phyloP scores from a whole-genome alignment of 2,113 vertebrate species.

The Edolisoma coerulescens region DNA sequence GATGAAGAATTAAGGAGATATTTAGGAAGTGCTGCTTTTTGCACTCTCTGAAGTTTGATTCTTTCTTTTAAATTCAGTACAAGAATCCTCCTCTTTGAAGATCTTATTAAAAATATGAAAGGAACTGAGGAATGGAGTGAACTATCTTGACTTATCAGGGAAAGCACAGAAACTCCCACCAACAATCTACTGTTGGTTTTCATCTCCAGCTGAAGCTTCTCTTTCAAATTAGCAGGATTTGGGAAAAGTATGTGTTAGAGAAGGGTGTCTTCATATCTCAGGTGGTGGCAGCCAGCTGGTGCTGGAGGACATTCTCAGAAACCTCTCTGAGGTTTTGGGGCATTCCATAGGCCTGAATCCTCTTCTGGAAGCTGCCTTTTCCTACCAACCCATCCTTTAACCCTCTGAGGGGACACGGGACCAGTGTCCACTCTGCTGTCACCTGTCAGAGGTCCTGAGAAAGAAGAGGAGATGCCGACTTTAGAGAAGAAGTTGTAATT shows the following conservation, averaged over 20 bases:
- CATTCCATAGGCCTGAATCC: not conserved
- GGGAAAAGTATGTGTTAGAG: not conserved
- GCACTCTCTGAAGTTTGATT: not conserved
- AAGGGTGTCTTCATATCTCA: not conserved
- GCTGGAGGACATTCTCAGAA: not conserved
- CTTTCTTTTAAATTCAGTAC: not conserved
- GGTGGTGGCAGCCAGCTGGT: not conserved
- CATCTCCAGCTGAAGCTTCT: not conserved
- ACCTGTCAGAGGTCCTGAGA: conserved; percentile 68
- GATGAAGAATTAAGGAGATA: not conserved
- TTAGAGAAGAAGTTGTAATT: conserved; percentile 58
- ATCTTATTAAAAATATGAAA: not conserved
- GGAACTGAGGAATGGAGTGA: not conserved
- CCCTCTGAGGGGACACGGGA: not conserved
- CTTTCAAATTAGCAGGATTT: not conserved
- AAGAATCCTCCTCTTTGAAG: not conserved
- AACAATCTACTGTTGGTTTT: not conserved
- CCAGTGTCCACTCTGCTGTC: not conserved
- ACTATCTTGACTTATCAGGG: not conserved
- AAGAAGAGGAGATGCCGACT: conserved; percentile 46
- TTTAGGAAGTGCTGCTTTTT: not conserved
- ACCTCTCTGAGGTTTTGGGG: not conserved
- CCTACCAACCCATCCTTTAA: not conserved
- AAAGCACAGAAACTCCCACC: not conserved
- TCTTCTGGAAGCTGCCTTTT: not conserved